A percentile compares a stretch with the other conserved stretches of the same genome.
These are phyloP conservation scores for Choristoneura fumiferana DNA, from an alignment of 1,140 invertebrate genomes.

Conservation along the genomic window DNA sequence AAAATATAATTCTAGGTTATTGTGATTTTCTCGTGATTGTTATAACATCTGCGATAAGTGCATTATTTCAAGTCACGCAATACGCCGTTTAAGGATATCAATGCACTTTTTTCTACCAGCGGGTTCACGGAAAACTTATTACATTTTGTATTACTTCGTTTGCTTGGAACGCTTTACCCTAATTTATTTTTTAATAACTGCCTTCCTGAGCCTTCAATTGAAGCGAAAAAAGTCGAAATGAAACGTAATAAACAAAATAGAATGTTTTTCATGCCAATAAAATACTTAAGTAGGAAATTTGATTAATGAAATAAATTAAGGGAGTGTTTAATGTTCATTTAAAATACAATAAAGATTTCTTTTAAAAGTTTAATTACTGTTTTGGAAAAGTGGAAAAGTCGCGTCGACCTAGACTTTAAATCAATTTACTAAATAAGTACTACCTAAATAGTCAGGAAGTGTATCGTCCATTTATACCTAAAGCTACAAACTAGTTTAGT, in stretches of 20 bases:
- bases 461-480: no score
- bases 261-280: background rate
- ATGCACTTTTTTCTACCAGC: background rate
- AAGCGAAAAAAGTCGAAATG: background rate
- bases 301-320: background rate
- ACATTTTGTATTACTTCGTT: background rate
- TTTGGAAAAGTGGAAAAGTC: no score
- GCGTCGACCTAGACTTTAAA: no score
- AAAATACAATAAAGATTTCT: background rate
- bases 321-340: background rate
- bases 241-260: background rate
- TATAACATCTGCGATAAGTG: constrained; percentile 1
- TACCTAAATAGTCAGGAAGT: no score
- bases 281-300: background rate
- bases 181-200: background rate
- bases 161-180: background rate
- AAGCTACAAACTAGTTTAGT: no score
- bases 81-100: constrained; percentile 3
- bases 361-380: no score
- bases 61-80: constrained; percentile 2
- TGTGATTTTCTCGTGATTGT: background rate
- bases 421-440: no score
- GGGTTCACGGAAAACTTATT: background rate
- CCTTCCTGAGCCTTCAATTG: background rate
- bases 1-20: background rate